phyloP scores from a whole-genome alignment of 2,888 invertebrate species.

The Ernsta delagoae region DNA sequence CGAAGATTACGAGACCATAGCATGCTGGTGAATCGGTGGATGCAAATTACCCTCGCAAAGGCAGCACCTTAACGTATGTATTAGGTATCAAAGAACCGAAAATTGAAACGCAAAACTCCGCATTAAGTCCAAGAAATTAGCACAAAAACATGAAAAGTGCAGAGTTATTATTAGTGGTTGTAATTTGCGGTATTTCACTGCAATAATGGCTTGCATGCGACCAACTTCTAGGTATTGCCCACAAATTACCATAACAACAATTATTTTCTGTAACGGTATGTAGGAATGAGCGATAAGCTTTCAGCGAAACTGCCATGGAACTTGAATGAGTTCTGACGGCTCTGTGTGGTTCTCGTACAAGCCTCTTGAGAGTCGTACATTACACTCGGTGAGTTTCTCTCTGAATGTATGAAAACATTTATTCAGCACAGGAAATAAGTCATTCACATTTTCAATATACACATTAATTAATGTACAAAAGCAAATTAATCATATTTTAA shows the following conservation, averaged over 20 bases:
- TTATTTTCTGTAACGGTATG: constrained; percentile 39
- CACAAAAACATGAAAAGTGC: constrained; percentile 51
- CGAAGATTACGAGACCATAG: neutral
- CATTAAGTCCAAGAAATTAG: constrained; percentile 35
- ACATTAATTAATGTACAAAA: too few species aligned
- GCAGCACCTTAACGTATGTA: neutral
- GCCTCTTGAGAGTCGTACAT: neutral
- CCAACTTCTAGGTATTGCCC: constrained; percentile 52
- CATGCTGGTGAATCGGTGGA: neutral
- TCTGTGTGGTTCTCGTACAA: neutral
- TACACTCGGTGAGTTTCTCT: neutral
- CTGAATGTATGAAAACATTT: neutral
- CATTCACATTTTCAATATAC: too few species aligned
- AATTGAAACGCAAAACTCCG: constrained; percentile 27
- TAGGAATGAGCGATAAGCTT: constrained; percentile 32
- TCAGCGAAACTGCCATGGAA: constrained; percentile 16
- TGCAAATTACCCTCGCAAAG: neutral
- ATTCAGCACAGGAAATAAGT: too few species aligned
- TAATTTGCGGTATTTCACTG: constrained; percentile 57
- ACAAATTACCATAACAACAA: constrained; percentile 47
- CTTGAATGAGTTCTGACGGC: constrained; percentile 3
- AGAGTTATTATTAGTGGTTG: constrained; percentile 60
- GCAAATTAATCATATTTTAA: too few species aligned
- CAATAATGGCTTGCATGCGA: constrained; percentile 55
- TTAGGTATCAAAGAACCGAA: constrained; percentile 1